Evolutionary conservation across 1,140 invertebrate species (phyloP), one percentile per base, ranked within the genome.

Genomic region (Delia radicum): DNA sequence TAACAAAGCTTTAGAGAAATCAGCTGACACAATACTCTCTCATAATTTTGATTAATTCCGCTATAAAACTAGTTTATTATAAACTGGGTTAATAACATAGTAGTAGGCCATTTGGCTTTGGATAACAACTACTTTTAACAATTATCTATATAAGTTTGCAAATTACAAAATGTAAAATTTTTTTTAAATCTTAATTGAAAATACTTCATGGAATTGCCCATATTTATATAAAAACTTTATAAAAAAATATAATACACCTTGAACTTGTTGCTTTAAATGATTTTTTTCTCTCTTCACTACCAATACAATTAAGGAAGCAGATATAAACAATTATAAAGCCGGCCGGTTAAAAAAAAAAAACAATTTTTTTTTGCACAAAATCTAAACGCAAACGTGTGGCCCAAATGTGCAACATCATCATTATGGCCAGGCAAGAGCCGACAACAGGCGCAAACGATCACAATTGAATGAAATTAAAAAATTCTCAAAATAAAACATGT

Each of bases 401-500:
- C 62, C 26, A 65, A 65, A 27, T 31, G 28, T n/a, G 18, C 12
- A 21, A 67, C 2, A 67, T 4, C 24, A 67, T 13, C 2, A 63
- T 3, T 33, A 33, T 33, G 31, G 18, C 46, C 18, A 55, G 15
- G 2, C 42, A 46, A 46, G 6, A 46, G 15, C 13, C 42, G 15
- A 8, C 42, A 67, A 7, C 18, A 18, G 28, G 5, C 46, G 15
- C 24, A 63, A 63, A 6, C 8, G 28, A 63, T 12, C 2, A 55
- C 18, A 15, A 69, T 3, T 24, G 15, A 18, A 69, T 33, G 15
- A 69, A 33, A 69, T 69, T 69, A 69, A 69, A 69, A 69, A 33
- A 69, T 69, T 69, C 65, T 69, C 37, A 10, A 69, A 69, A 69
- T 69, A 69, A n/a, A 10, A 33, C 65, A 33, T 69, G 65, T 69